Evolutionary conservation across 1,140 invertebrate genomes (phyloP), one percentile per base, ranked within the genome.

Genomic region (Andricus grossulariae): DNA sequence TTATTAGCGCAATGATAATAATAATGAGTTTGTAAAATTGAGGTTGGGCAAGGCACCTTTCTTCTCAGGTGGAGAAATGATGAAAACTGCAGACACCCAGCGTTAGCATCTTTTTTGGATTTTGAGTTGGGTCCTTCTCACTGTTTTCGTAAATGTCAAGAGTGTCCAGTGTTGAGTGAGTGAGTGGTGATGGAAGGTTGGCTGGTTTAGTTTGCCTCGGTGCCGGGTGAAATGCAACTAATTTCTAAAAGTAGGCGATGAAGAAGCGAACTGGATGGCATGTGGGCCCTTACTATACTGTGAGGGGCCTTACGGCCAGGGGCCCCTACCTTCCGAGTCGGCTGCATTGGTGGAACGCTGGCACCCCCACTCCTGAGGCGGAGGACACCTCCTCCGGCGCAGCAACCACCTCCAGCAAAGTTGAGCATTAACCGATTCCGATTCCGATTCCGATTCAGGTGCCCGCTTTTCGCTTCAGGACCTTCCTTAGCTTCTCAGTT

Each of bases 251-350:
- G 87, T 87, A 88, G 84, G 82, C 84, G 80, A 88, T 70, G 81
- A 85, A 88, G 88, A 85, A 88, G 85, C 85, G 87, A 87, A 87
- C 89, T 89, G 87, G 85, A 86, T 89, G 88, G 84, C 88, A 86
- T 88, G 84, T 87, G 82, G 88, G 88, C 87, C 89, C 88, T 89
- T 89, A 90, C 89, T 90, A 88, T 89, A 90, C 89, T 90, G 89
- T 82, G 85, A 84, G 84, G 88, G 88, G 88, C 86, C 88, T 88
- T 85, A 84, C 80, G 71, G 78, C 73, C 76, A 72, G 82, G 80
- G 78, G 78, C 88, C 86, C 88, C 88, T 86, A 82, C 84, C 74
- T 81, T 73, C 18, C 70, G 54, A 74, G 74, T 71, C 50, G 18
- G 50, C 76, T 16, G 16, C 50, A 21, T 51, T 52, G 74, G 74